Conservation (phyloP, 2,888 invertebrate genomes). For the Onchidella celtica region DNA sequence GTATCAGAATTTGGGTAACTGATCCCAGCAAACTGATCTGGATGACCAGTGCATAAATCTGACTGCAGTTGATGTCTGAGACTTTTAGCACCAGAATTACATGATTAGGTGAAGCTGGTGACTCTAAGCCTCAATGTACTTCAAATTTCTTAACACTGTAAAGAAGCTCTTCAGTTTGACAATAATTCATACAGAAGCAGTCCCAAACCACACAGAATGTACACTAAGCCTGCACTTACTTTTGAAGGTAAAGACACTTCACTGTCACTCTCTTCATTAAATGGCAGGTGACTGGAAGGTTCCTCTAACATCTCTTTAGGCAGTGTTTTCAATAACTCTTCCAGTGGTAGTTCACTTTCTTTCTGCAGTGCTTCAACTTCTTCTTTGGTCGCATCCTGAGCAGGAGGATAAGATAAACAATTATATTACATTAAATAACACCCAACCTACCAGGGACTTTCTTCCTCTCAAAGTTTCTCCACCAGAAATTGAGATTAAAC, state of each 20-base stretch:
- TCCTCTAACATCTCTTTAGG: slow-evolving; percentile 89
- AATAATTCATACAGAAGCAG: too few relatives aligned
- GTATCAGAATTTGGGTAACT: slow-evolving; percentile 36
- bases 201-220: too few relatives aligned
- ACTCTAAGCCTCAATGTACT: slow-evolving; percentile 36
- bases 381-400: slow-evolving; percentile 68
- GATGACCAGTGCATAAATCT: slow-evolving; percentile 32
- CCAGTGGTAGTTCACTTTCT: slow-evolving; percentile 93
- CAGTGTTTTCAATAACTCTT: slow-evolving; percentile 90
- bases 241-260: slow-evolving; percentile 10
- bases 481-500: too few relatives aligned
- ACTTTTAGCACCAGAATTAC: slow-evolving; percentile 31
- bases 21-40: not conserved
- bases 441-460: too few relatives aligned
- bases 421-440: too few relatives aligned
- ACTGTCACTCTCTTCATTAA: slow-evolving; percentile 44
- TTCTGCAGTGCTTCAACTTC: slow-evolving; percentile 93
- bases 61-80: slow-evolving; percentile 29
- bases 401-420: too few relatives aligned
- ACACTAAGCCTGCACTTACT: slow-evolving; percentile 3
- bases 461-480: too few relatives aligned
- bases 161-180: too few relatives aligned
- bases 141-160: too few relatives aligned
- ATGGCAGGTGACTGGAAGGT: slow-evolving; percentile 54
- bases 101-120: not conserved